Evolutionary conservation across 2,113 vertebrate genomes (phyloP), one percentile per base, ranked within the genome.

Genomic region (Climacteris rufus): DNA sequence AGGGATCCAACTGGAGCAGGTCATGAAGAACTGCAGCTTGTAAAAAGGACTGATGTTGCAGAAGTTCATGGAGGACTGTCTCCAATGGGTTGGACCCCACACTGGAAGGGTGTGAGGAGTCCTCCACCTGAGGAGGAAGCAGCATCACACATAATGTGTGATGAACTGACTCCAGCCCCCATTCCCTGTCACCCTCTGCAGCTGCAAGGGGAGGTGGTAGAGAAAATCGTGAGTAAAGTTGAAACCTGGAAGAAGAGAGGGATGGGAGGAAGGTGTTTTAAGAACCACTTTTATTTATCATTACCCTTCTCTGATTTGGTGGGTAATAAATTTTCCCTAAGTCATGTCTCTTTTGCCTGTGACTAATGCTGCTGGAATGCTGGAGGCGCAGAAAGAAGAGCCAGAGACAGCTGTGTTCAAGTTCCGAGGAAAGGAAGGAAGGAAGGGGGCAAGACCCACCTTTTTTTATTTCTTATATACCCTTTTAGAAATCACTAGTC

Each of bases 1-100:
- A 63, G 7, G 12, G 31, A 60, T 10, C 15, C 16, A 16, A 2
- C 23, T 56, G 35, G 27, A 17, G 14, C 7, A 49, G 18, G 25
- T 18, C 11, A 11, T n/a, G 39, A 65, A 81, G 31, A 64, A 27
- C 7, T 76, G 22, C 2, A 65, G n/a, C 27, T n/a, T 21, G 4
- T 49, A 3, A 6, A 6, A 54, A 49, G 16, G 9, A 77, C 31
- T 33, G 4, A 37, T 2, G 0, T 37, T 44, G 45, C 31, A 42
- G 11, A 81, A 33, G 5, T 23, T 54, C 19, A 12, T 81, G 57
- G 50, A 76, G 10, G 37, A 25, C 6, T 47, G 8, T 37, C 44
- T 70, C 19, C 11, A 10, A 6, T 33, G n/a, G 50, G 5, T 47
- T 8, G 19, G 8, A 64, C 10, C 31, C 7, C 15, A 42, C 0